Base-by-base conservation (phyloP, 2,797 vertebrate species). In the Agapornis canus region DNA sequence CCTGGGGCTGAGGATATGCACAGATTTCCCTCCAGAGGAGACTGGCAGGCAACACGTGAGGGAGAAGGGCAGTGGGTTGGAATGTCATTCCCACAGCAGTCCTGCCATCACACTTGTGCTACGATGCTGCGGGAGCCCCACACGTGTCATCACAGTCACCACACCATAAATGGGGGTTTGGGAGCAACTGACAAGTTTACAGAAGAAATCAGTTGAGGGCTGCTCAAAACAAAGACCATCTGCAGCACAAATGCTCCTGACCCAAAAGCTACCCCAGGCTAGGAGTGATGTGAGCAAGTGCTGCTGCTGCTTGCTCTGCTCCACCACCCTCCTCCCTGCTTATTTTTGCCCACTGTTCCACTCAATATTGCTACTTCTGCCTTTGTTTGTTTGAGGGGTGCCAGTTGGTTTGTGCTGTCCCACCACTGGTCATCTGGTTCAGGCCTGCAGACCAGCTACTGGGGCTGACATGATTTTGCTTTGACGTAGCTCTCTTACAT, bases 41-140 rank as follows among this genome's bases (percentile, higher is more conserved):
- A 77, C 11, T 5, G 4, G 13, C 29, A 47, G 51, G 47, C 10
- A n/a, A 43, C 47, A 31, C 0, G 0, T 37, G n/a, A 60, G 47
- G 35, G 26, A 82, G 13, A 80, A 6, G 11, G 52, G n/a, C 35
- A 22, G 16, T 4, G 16, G 16, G 35, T 54, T 60, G 31, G 11
- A 54, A 9, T 11, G 29, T 49, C 23, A 31, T 49, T 80, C 45
- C 59, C 47, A 35, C 7, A 54, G 64, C 0, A 3, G 19, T 71
- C 42, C 52, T 81, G n/a, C 52, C 40, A 10, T 39, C 54, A 37
- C 0, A 1, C 27, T 49, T 29, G 4, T n/a, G 42, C 47, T 31
- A 4, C 7, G 42, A 13, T 59, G 60, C 47, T 73, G n/a, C 72
- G n/a, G 14, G 26, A 3, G 11, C 76, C 82, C 42, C 20, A 40